phyloP scores from a whole-genome alignment of 2,797 vertebrate genomes.

The Thripadectes ignobilis region DNA sequence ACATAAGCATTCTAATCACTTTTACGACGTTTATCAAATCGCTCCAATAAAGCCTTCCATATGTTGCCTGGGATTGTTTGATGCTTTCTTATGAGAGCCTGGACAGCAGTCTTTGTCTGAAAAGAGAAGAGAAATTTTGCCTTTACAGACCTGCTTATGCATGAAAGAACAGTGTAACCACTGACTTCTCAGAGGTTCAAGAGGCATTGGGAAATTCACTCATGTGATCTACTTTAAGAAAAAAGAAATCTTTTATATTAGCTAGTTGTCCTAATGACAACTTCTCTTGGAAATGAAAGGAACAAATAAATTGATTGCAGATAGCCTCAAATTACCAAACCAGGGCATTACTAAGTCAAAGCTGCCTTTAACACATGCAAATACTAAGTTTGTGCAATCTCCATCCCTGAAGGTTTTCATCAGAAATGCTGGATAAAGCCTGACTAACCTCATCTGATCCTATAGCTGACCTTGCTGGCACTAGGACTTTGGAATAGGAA shows the following conservation, averaged over 20 bases:
- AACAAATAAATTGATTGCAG: neutral
- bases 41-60: constrained; percentile 88
- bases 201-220: neutral
- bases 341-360: neutral
- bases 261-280: neutral
- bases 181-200: neutral
- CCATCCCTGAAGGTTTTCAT: neutral
- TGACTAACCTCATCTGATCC: neutral
- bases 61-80: constrained; percentile 93
- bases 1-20: constrained; percentile 68
- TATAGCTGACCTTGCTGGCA: neutral
- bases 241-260: neutral
- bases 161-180: neutral
- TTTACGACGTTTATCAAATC: constrained; percentile 83
- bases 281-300: neutral
- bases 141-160: neutral
- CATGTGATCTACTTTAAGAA: neutral
- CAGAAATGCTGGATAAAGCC: neutral
- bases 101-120: constrained; percentile 89
- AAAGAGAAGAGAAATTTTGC: constrained; percentile 37
- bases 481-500: neutral
- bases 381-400: neutral
- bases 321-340: neutral
- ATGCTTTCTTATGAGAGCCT: constrained; percentile 89
- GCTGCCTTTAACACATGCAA: neutral